Conservation (phyloP, 2,113 vertebrate species). For the Phalacrocorax brasilianus region DNA sequence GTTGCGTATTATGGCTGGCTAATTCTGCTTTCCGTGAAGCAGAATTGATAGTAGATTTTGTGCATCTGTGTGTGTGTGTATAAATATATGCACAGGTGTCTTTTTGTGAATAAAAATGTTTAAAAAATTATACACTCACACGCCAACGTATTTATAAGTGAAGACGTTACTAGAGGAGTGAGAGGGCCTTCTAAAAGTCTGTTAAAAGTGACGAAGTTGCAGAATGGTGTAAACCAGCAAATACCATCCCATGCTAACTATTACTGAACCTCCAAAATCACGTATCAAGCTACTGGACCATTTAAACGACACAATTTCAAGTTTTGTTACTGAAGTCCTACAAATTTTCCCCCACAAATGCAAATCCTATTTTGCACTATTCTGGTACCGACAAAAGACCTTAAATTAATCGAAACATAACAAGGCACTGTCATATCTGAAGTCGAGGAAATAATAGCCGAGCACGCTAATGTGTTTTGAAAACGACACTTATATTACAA, state of each 20-base stretch:
- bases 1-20: accelerated
- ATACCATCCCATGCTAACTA: accelerated
- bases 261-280: not conserved
- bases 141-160: not conserved
- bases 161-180: accelerated
- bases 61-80: accelerated
- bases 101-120: not conserved
- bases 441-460: not conserved
- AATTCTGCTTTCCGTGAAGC: not conserved
- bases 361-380: not conserved
- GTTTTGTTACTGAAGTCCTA: not conserved
- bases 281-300: accelerated
- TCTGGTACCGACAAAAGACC: not conserved
- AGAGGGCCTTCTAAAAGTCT: not conserved
- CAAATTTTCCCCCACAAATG: accelerated
- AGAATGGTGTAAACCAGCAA: not conserved
- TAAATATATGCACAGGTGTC: accelerated
- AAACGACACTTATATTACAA: not conserved
- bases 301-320: not conserved
- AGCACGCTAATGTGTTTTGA: not conserved
- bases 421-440: not conserved
- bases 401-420: not conserved
- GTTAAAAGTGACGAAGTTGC: not conserved
- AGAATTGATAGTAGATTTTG: not conserved
- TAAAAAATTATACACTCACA: not conserved